Evolutionary conservation across 2,113 vertebrate genomes (phyloP).

Genomic region (Malaclemys terrapin): DNA sequence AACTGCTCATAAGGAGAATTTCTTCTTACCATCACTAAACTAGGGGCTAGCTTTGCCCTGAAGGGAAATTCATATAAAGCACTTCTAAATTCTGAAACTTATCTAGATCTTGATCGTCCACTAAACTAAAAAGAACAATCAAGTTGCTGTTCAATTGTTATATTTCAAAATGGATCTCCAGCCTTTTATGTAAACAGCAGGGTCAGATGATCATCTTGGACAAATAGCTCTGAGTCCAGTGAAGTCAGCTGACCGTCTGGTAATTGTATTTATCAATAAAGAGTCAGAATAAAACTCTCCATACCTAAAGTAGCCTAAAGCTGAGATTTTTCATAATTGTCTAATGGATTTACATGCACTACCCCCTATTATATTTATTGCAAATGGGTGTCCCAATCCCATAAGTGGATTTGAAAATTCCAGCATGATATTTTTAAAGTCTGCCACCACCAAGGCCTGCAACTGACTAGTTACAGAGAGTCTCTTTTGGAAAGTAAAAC

Average conservation of each 20-base stretch:
- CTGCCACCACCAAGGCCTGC: background rate
- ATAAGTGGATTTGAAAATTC: background rate
- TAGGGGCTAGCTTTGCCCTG: too few relatives aligned
- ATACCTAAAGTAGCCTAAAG: background rate
- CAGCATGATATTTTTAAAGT: background rate
- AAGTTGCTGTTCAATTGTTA: too few relatives aligned
- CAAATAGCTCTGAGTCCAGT: background rate
- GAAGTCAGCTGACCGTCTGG: background rate
- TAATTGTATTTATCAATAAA: background rate
- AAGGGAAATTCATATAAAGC: too few relatives aligned
- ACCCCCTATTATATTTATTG: background rate
- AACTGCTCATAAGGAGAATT: background rate
- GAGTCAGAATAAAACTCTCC: too few relatives aligned
- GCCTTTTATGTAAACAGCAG: background rate
- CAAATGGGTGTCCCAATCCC: background rate
- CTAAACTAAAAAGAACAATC: too few relatives aligned
- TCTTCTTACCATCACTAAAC: too few relatives aligned
- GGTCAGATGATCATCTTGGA: background rate
- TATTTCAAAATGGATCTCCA: too few relatives aligned
- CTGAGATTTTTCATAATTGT: background rate
- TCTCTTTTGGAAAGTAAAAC: background rate
- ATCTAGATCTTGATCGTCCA: too few relatives aligned
- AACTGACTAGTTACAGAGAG: background rate
- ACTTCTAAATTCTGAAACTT: too few relatives aligned
- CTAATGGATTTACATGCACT: background rate